Conservation (phyloP, 2,888 invertebrate genomes). For the Galerucella nymphaeae region DNA sequence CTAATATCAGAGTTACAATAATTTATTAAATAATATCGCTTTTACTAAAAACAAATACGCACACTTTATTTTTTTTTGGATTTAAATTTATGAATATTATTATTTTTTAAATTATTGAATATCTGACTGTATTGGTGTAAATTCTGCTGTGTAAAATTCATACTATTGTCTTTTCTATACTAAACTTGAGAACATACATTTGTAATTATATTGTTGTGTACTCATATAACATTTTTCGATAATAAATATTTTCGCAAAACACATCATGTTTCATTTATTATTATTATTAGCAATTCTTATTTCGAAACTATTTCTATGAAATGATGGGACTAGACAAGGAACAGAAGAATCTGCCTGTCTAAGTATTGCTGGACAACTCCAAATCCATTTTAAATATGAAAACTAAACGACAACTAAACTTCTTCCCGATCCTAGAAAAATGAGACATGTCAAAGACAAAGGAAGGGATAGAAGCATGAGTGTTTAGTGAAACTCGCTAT, state of each 20-base stretch:
- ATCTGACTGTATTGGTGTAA: conserved; percentile 27
- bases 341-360: no score
- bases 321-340: no score
- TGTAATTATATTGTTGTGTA: conserved; percentile 52
- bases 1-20: neutral
- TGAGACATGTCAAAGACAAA: no score
- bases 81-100: neutral
- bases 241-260: conserved; percentile 52
- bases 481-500: no score
- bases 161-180: conserved; percentile 49
- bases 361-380: no score
- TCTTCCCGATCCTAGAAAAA: no score
- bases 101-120: conserved; percentile 9
- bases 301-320: no score
- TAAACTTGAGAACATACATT: conserved; percentile 44
- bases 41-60: conserved; percentile 5
- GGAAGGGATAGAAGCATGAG: no score
- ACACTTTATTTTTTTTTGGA: neutral
- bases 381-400: no score
- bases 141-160: conserved; percentile 38
- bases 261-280: neutral
- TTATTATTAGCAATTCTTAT: no score
- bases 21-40: neutral
- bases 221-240: conserved; percentile 54
- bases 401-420: no score